phyloP scores from a whole-genome alignment of 2,113 vertebrate species.

The Amazona vittata region DNA sequence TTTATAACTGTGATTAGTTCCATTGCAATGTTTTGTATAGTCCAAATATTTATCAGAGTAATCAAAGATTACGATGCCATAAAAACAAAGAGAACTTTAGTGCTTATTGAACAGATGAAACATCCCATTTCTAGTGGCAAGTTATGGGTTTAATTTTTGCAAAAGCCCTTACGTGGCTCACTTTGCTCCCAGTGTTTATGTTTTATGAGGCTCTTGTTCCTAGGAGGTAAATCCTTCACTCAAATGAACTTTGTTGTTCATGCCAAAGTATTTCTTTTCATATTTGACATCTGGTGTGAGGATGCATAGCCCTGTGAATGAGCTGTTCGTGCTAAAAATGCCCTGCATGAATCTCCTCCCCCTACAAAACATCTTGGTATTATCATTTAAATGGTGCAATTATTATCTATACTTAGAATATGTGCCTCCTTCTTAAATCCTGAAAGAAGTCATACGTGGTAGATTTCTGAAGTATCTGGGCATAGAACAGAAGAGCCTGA shows the following conservation, averaged over 20 bases:
- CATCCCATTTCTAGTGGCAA: slow-evolving; percentile 45
- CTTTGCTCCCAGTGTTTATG: slow-evolving; percentile 42
- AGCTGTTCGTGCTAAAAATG: not conserved
- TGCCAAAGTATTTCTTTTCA: slow-evolving; percentile 35
- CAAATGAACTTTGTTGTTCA: slow-evolving; percentile 51
- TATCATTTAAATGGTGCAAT: slow-evolving; percentile 66
- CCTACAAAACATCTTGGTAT: slow-evolving; percentile 55
- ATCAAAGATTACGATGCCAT: slow-evolving; percentile 69
- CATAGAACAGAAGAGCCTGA: slow-evolving; percentile 12
- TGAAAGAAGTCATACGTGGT: slow-evolving; percentile 37
- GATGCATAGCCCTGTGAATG: not conserved
- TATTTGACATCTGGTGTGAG: slow-evolving; percentile 60
- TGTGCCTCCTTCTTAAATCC: slow-evolving; percentile 38
- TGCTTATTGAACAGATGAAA: slow-evolving; percentile 69
- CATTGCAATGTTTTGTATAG: slow-evolving; percentile 45
- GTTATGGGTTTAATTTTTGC: slow-evolving; percentile 67
- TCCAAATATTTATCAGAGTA: slow-evolving; percentile 74
- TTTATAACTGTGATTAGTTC: slow-evolving; percentile 56
- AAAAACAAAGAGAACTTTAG: slow-evolving; percentile 65
- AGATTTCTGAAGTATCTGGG: slow-evolving; percentile 39
- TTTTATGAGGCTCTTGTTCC: slow-evolving; percentile 60
- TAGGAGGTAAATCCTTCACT: slow-evolving; percentile 67
- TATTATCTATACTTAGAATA: slow-evolving; percentile 39
- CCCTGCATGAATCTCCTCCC: not conserved
- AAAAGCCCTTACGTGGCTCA: slow-evolving; percentile 40